Evolutionary conservation across 1,140 invertebrate genomes (phyloP), one percentile per base, ranked within the genome.

Genomic region (Calosoma granatense): DNA sequence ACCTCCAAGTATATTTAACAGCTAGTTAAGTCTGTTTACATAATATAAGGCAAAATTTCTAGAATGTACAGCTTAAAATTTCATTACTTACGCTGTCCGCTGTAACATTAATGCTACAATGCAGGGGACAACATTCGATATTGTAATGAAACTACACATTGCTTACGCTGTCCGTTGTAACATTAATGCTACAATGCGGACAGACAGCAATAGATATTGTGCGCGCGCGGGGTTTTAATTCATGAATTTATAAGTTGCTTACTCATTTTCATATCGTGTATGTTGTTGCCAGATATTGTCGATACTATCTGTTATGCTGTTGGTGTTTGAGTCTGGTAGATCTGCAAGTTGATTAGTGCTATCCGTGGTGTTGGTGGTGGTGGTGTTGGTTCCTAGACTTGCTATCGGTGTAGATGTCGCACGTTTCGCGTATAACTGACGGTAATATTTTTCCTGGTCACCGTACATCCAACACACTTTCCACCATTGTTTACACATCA

Each of bases 401-500:
- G 58, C 70, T 72, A 57, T 69, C 67, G 1, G 72, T 70, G 65
- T 72, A 75, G 60, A 68, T 70, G 80, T 64, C 78, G 76, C 65
- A 63, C 80, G 76, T 65, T 79, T 82, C 11, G 83, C 85, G 69
- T 90, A 90, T 39, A 89, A 69, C 63, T 88, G 85, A 64, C 86
- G 74, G 74, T 89, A 89, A 70, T 88, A 86, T 67, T 88, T 88
- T 67, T 87, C 84, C 69, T 90, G 87, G 67, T 89, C 87, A 21
- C 87, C 87, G 66, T 90, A 86, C 74, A 90, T 84, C 82, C 86
- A 89, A 67, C 87, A 90, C 54, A 89, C 87, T 72, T 86, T 87
- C 87, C 87, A 90, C 87, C 87, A 90, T 75, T 89, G 85, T 70
- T 86, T 85, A 75, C 86, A 88, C 82, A 87, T 86, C 56, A 89